Conservation (phyloP, 2,888 invertebrate genomes). For the Limnephilus auricula region DNA sequence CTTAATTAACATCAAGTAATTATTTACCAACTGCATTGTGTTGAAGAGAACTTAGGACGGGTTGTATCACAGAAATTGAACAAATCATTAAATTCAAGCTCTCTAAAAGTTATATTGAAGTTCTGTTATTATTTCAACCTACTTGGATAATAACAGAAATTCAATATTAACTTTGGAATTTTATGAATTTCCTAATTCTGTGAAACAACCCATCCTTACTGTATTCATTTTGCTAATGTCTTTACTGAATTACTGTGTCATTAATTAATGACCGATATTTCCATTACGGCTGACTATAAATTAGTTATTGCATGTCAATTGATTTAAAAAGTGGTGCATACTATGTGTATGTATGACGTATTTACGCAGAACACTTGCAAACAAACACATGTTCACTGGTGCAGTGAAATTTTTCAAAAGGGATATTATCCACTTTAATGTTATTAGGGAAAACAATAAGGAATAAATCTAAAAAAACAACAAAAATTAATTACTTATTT, state of each 20-base stretch:
- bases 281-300: neutral
- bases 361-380: neutral
- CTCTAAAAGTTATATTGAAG: too few relatives aligned
- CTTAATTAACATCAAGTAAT: neutral
- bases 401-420: neutral
- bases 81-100: too few relatives aligned
- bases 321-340: neutral
- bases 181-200: too few relatives aligned
- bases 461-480: neutral
- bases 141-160: too few relatives aligned
- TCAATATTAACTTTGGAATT: too few relatives aligned
- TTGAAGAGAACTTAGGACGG: neutral
- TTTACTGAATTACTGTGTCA: neutral
- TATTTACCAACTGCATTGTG: neutral
- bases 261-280: neutral
- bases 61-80: too few relatives aligned
- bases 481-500: neutral
- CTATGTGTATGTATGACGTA: too few relatives aligned
- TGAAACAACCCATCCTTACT: too few relatives aligned
- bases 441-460: neutral
- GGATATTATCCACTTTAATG: neutral
- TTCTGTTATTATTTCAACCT: too few relatives aligned
- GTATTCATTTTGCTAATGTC: neutral
- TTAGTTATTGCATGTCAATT: neutral
- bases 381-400: neutral